Conservation (phyloP, 2,888 invertebrate genomes). For the Lasioglossum oenotherae region DNA sequence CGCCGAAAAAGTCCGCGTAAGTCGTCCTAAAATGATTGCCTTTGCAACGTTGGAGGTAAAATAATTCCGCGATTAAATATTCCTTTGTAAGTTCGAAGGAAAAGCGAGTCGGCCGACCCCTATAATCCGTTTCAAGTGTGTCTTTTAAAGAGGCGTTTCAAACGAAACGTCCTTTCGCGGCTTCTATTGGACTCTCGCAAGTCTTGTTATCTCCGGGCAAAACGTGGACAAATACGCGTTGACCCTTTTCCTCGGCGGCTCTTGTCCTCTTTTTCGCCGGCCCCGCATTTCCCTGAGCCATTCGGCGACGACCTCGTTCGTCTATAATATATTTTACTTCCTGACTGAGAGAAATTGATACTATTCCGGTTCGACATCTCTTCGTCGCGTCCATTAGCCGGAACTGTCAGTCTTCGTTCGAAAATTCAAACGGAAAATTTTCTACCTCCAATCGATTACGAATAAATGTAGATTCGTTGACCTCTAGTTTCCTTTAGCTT, state of each 20-base stretch:
- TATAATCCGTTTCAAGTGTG: slow-evolving; percentile 49
- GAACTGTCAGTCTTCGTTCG: background rate
- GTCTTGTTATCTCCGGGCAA: slow-evolving; percentile 51
- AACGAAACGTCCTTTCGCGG: slow-evolving; percentile 46
- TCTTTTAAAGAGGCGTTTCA: slow-evolving; percentile 46
- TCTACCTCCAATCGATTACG: background rate
- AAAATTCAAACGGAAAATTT: too few relatives aligned
- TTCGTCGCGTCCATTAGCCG: background rate
- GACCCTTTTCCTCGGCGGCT: slow-evolving; percentile 50
- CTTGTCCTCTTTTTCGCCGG: slow-evolving; percentile 45
- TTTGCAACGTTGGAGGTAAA: slow-evolving; percentile 1
- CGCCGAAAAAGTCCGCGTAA: background rate
- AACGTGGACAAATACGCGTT: slow-evolving; percentile 55
- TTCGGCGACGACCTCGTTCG: slow-evolving; percentile 18
- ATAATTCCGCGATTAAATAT: slow-evolving; percentile 54
- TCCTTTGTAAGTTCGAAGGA: slow-evolving; percentile 44
- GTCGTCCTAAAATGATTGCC: background rate
- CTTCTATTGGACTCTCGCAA: slow-evolving; percentile 38
- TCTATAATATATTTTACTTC: slow-evolving; percentile 19
- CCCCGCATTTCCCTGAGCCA: slow-evolving; percentile 37
- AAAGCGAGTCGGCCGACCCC: slow-evolving; percentile 15
- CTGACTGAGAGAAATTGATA: slow-evolving; percentile 15
- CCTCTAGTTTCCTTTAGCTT: too few relatives aligned
- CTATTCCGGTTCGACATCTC: background rate
- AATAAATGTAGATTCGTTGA: background rate